Evolutionary conservation across 2,113 vertebrate species (phyloP).

Genomic region (Erythrolamprus reginae): DNA sequence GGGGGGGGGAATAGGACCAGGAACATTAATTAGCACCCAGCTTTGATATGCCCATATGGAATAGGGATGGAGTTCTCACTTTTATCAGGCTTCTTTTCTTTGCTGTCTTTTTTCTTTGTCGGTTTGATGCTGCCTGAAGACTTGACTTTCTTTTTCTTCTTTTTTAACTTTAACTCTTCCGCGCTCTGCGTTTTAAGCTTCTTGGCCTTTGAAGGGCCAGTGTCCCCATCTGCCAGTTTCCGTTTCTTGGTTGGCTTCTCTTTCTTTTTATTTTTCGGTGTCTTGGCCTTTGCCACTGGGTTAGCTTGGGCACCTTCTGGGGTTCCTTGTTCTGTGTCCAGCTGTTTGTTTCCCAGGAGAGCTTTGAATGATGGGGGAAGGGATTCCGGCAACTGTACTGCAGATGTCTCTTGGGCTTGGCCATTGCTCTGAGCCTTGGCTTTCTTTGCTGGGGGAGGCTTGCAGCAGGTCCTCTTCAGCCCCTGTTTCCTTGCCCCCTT

Average conservation of each 20-base stretch:
- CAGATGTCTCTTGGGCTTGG: background rate
- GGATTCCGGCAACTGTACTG: background rate
- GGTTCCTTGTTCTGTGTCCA: constrained; percentile 39
- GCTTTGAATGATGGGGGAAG: background rate
- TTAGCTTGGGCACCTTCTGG: constrained; percentile 51
- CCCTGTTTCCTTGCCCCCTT: constrained; percentile 23
- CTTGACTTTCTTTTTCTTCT: constrained; percentile 21
- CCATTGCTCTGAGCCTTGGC: constrained; percentile 22
- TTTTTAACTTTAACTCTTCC: constrained; percentile 25
- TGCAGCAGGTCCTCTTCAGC: background rate
- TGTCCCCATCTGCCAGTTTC: constrained; percentile 46
- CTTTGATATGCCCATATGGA: background rate
- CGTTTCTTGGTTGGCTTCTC: constrained; percentile 64
- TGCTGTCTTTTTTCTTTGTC: constrained; percentile 62
- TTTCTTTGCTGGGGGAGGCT: constrained; percentile 39
- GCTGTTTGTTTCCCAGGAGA: background rate
- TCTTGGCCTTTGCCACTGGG: constrained; percentile 2
- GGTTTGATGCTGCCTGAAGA: background rate
- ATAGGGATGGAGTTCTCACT: constrained; percentile 57
- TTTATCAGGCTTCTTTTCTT: constrained; percentile 65
- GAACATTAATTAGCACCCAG: background rate
- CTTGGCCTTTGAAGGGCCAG: constrained; percentile 53
- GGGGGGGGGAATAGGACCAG: background rate
- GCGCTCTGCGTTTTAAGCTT: constrained; percentile 36
- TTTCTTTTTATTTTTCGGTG: constrained; percentile 30